phyloP scores from a whole-genome alignment of 2,113 vertebrate species.

The Ptychochromis oligacanthus region DNA sequence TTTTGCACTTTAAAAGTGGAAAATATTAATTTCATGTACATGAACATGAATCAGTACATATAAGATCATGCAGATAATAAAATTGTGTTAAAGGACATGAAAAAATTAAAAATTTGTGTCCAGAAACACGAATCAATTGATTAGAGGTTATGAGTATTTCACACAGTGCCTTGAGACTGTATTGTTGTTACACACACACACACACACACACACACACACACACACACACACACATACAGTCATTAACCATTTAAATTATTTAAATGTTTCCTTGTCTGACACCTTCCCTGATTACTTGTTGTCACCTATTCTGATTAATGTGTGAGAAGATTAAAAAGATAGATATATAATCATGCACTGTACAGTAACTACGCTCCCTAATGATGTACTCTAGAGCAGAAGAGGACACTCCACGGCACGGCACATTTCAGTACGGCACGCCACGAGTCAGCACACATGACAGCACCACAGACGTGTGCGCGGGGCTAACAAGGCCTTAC shows the following conservation, averaged over 20 bases:
- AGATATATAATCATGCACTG: conserved; percentile 65
- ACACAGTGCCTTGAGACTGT: background rate
- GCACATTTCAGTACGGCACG: conserved; percentile 70
- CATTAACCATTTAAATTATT: conserved; percentile 43
- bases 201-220: conserved; percentile 30
- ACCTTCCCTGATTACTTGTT: conserved; percentile 33
- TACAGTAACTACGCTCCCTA: conserved; percentile 48
- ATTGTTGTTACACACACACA: conserved; percentile 25
- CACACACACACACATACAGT: conserved; percentile 30
- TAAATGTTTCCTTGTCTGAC: conserved; percentile 21
- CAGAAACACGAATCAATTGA: background rate
- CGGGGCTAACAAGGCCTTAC: conserved; percentile 67
- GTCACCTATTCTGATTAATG: conserved; percentile 31
- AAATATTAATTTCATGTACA: no score
- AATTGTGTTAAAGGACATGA: background rate
- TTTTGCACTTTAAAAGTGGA: no score
- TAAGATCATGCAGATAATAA: background rate
- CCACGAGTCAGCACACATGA: conserved; percentile 75
- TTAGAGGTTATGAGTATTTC: background rate
- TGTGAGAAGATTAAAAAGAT: conserved; percentile 28
- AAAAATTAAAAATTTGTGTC: background rate
- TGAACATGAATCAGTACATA: background rate
- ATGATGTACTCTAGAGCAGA: conserved; percentile 69
- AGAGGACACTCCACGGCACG: conserved; percentile 69
- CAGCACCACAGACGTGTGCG: conserved; percentile 73